Evolutionary conservation across 1,140 invertebrate species (phyloP), one percentile per base, ranked within the genome.

Genomic region (Aphelenchoides avenae): DNA sequence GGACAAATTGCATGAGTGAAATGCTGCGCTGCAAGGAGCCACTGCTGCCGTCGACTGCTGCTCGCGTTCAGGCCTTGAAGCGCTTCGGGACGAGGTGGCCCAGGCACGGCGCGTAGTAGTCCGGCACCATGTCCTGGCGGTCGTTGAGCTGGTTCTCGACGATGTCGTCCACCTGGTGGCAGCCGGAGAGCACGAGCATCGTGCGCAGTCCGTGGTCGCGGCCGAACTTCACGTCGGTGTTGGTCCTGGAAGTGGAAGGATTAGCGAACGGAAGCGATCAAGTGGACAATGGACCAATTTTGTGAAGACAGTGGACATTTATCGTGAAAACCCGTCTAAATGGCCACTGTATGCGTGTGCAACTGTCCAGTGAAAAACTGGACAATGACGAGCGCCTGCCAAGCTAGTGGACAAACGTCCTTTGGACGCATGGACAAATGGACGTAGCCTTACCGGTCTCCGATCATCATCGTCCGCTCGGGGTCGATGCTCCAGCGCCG

Each of bases 381-480:
- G n/a, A n/a, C n/a, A n/a, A n/a, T n/a, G n/a, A n/a, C n/a, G n/a
- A n/a, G n/a, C n/a, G n/a, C n/a, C n/a, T n/a, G n/a, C n/a, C n/a
- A n/a, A n/a, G n/a, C n/a, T n/a, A n/a, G n/a, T n/a, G n/a, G n/a
- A n/a, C n/a, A n/a, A n/a, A n/a, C n/a, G n/a, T n/a, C n/a, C n/a
- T n/a, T n/a, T n/a, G n/a, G n/a, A 11, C 11, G 13, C 13, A n/a
- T 0, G 11, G 44, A n/a, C 0, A 1, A 13, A 1, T 1, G 11
- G 13, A 47, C 11, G 11, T 13, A 36, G 34, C 20, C 63, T 71
- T 71, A 79, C 79, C 82, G 86, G 79, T 97, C 91, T 0, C 91
- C 92, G 74, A 96, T 87, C 88, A 96, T 94, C 6, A 96, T 76
- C 4, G 89, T 91, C 50, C 87, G 83, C n/a, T 82, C 78, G 0